Conservation (phyloP, 2,113 vertebrate genomes). For the Pollimyrus isidori region DNA sequence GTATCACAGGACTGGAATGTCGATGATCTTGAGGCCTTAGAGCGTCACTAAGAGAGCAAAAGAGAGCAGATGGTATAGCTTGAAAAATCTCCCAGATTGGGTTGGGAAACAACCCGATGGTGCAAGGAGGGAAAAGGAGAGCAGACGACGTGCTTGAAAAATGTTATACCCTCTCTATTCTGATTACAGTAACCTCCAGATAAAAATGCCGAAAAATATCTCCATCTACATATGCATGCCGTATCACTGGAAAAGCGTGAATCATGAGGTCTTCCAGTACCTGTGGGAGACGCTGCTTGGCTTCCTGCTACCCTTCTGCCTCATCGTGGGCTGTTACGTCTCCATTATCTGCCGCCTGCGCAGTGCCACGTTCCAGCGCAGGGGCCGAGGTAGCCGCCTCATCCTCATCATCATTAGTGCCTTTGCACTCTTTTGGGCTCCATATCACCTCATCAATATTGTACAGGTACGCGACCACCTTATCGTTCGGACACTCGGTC, state of each 20-base stretch:
- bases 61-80: neutral
- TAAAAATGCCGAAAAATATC: neutral
- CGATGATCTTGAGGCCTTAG: neutral
- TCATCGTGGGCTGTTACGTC: constrained; percentile 68
- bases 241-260: constrained; percentile 43
- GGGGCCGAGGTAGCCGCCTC: constrained; percentile 57
- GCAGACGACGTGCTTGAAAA: neutral
- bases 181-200: constrained; percentile 27
- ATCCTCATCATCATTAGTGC: constrained; percentile 68
- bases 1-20: neutral
- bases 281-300: constrained; percentile 68
- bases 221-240: constrained; percentile 15
- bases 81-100: too few relatives aligned
- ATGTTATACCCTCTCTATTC: neutral
- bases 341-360: constrained; percentile 62
- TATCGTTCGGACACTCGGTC: neutral
- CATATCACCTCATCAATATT: constrained; percentile 74
- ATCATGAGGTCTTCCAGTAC: constrained; percentile 67
- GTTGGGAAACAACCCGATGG: too few relatives aligned
- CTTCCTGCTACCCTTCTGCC: constrained; percentile 68
- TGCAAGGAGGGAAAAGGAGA: neutral
- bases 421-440: constrained; percentile 73
- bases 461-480: constrained; percentile 52
- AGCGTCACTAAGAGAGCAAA: neutral
- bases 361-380: constrained; percentile 56